Percentiles rank a stretch among this genome's conserved stretches.
These are phyloP conservation scores for Callinectes sapidus DNA, from an alignment of 2,888 invertebrate genomes.

Conservation along the genomic window DNA sequence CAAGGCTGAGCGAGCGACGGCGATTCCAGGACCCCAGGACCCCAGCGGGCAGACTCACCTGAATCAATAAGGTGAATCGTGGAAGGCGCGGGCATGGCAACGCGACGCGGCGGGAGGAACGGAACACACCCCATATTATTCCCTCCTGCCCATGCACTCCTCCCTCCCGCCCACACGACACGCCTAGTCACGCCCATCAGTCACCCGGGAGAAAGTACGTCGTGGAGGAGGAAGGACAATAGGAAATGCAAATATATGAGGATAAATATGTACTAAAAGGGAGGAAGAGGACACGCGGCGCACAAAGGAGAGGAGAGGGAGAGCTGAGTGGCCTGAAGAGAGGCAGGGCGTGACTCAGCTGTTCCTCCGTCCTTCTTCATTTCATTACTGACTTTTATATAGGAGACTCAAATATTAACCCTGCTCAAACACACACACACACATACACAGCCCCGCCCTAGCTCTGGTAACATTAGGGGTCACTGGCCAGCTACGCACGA, in stretches of 20 bases:
- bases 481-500: background rate
- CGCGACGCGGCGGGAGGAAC: background rate
- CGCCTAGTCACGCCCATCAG: background rate
- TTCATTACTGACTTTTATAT: background rate
- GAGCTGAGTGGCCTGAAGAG: background rate
- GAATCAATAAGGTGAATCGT: background rate
- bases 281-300: background rate
- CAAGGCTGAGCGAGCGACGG: background rate
- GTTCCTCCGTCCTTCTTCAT: background rate
- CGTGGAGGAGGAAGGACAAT: conserved; percentile 5
- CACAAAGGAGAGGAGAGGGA: conserved; percentile 9
- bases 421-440: background rate
- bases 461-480: background rate
- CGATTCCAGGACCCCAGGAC: background rate
- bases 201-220: background rate
- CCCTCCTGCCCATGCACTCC: background rate
- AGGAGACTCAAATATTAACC: background rate
- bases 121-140: conserved; percentile 2
- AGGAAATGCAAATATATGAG: conserved; percentile 18
- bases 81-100: background rate
- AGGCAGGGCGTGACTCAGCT: background rate
- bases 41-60: background rate
- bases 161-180: background rate
- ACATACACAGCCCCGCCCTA: background rate
- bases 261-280: conserved; percentile 19